Evolutionary conservation across 2,888 invertebrate genomes (phyloP).

Genomic region (Dyspetes luteomarginatus): DNA sequence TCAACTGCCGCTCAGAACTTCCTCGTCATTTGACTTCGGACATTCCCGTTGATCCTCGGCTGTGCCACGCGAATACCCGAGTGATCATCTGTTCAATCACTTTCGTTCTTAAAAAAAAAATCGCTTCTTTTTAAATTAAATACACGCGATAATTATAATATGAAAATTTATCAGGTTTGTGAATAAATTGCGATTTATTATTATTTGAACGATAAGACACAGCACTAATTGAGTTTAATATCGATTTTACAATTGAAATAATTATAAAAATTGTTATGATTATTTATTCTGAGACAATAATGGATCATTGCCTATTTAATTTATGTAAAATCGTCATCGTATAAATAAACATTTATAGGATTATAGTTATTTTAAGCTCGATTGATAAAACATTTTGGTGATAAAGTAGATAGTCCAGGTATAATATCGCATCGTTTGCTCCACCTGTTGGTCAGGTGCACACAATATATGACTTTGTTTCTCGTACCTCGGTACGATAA

Average conservation of each 20-base stretch:
- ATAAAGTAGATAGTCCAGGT: neutral
- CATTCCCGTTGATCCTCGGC: conserved; percentile 59
- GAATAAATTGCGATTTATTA: too few species aligned
- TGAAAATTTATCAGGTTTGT: too few species aligned
- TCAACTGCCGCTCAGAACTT: conserved; percentile 66
- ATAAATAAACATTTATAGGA: too few species aligned
- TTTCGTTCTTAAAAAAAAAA: conserved; percentile 26
- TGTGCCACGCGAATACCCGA: conserved; percentile 68
- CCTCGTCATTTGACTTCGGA: conserved; percentile 59
- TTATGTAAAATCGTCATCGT: neutral
- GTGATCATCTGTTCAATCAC: conserved; percentile 57
- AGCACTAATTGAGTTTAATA: too few species aligned
- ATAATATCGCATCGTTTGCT: neutral
- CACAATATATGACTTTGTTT: neutral
- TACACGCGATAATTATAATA: neutral
- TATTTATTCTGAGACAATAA: too few species aligned
- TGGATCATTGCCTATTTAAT: neutral
- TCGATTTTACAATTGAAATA: too few species aligned
- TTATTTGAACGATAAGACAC: too few species aligned
- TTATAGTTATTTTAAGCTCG: neutral
- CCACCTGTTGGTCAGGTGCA: conserved; percentile 23
- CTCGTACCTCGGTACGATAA: neutral
- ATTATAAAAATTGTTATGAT: too few species aligned
- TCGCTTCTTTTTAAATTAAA: neutral
- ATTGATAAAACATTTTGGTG: conserved; percentile 14